phyloP scores from a whole-genome alignment of 2,113 vertebrate species.

The Chloebia gouldiae region DNA sequence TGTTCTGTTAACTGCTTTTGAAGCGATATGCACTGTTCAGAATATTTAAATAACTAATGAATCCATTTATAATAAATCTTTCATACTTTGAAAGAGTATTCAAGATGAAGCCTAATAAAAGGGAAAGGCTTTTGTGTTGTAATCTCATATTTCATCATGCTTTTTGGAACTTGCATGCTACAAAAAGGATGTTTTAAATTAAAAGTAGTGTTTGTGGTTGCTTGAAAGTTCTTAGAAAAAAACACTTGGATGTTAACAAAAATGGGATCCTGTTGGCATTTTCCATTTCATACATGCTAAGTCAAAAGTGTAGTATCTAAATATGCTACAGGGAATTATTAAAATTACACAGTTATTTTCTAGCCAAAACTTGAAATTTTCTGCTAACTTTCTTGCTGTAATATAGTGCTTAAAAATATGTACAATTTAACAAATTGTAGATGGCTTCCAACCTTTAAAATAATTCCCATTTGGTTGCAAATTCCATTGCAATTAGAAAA shows the following conservation, averaged over 20 bases:
- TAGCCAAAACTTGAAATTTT: background rate
- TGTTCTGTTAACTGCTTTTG: background rate
- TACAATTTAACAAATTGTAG: background rate
- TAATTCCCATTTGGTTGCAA: background rate
- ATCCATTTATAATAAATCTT: background rate
- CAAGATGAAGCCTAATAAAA: background rate
- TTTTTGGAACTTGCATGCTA: background rate
- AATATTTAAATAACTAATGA: background rate
- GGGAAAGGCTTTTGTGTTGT: background rate
- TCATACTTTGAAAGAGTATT: background rate
- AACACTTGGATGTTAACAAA: background rate
- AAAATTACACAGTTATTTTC: background rate
- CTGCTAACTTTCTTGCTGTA: background rate
- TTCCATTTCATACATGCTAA: background rate
- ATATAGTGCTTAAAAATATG: background rate
- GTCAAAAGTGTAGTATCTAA: slow-evolving; percentile 17
- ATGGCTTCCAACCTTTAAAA: background rate
- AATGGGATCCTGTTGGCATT: background rate
- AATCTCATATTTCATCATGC: background rate
- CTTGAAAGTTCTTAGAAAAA: background rate
- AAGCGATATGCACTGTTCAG: background rate
- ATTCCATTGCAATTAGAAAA: slow-evolving; percentile 35
- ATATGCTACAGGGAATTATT: background rate
- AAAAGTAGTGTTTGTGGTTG: background rate
- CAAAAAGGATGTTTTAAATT: background rate